Percentiles rank a stretch among this genome's conserved stretches.
phyloP scores from a whole-genome alignment of 2,113 vertebrate genomes.

The Thymallus thymallus region DNA sequence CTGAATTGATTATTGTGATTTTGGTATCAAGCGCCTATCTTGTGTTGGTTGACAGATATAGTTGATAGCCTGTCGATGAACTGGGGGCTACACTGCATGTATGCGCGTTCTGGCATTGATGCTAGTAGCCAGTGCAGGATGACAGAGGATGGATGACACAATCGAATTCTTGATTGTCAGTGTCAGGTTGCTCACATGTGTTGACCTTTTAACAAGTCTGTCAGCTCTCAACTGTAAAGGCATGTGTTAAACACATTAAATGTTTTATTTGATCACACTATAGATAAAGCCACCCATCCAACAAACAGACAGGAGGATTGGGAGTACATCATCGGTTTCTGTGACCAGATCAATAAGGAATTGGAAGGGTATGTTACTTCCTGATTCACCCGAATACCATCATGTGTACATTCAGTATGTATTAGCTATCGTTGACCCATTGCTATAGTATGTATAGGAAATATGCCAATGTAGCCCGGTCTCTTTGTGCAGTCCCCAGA shows the following conservation, averaged over 20 bases:
- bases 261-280: constrained; percentile 29
- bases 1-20: too few relatives aligned
- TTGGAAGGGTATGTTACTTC: constrained; percentile 83
- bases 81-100: too few relatives aligned
- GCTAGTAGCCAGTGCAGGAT: too few relatives aligned
- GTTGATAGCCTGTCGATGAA: too few relatives aligned
- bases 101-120: too few relatives aligned
- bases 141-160: too few relatives aligned
- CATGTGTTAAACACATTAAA: not conserved
- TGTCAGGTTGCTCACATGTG: not conserved
- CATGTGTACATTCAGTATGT: too few relatives aligned
- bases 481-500: constrained; percentile 84
- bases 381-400: too few relatives aligned
- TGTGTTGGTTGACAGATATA: too few relatives aligned
- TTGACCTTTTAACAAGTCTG: too few relatives aligned
- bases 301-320: constrained; percentile 96
- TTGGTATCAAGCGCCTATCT: too few relatives aligned
- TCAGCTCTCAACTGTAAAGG: not conserved
- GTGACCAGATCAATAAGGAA: constrained; percentile 98
- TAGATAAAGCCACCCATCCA: constrained; percentile 97
- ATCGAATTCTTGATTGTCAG: not conserved
- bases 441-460: not conserved
- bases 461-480: constrained; percentile 22
- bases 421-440: too few relatives aligned
- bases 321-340: constrained; percentile 99